Base-by-base conservation (phyloP, 2,888 invertebrate genomes). In the Luperina nickerlii region DNA sequence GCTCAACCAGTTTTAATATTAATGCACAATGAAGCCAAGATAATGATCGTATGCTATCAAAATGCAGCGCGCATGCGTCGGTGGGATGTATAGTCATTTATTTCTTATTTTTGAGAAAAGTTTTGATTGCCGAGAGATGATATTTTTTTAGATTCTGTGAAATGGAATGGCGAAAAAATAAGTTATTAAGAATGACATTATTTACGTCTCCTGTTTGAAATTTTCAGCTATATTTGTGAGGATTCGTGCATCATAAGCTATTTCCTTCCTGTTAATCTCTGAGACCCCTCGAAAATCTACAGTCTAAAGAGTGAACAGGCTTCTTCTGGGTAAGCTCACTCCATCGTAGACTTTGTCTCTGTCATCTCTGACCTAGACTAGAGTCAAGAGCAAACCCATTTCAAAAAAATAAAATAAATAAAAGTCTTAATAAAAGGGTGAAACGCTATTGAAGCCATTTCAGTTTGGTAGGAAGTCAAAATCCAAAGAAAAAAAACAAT, bases 1-100 rank as follows among this genome's bases (percentile, higher is more conserved):
- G 78, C 8, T 11, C 48, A 51, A 69, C 81, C 57, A 65, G 83
- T 81, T 83, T 77, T 77, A 65, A 83, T 60, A 24, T 63, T 2
- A 27, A 83, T 68, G 15, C 57, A 77, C 38, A 65, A 83, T 42
- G 38, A 27, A 65, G 32, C 0, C 20, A 24, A 77, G 81, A 83
- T 81, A 77, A 69, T 65, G 57, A 81, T 81, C 78, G 20, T 8
- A 20, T 11, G 48, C 27, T 69, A 83, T 81, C 54, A 77, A 48
- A 57, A 83, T 63, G 62, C 68, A 76, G 18, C 6, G 32, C 4
- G 70, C 62, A n/a, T 62, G 62, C 38, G 38, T 7, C 32, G 48
- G 27, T 38, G 48, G 20, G 48, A 48, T 82, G 67, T 79, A 51
- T 13, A 32, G 11, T 38, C 45, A 48, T 68, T 57, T 48, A 62